Evolutionary conservation across 2,113 vertebrate species (phyloP), one percentile per base, ranked within the genome.

Genomic region (Indicator indicator): DNA sequence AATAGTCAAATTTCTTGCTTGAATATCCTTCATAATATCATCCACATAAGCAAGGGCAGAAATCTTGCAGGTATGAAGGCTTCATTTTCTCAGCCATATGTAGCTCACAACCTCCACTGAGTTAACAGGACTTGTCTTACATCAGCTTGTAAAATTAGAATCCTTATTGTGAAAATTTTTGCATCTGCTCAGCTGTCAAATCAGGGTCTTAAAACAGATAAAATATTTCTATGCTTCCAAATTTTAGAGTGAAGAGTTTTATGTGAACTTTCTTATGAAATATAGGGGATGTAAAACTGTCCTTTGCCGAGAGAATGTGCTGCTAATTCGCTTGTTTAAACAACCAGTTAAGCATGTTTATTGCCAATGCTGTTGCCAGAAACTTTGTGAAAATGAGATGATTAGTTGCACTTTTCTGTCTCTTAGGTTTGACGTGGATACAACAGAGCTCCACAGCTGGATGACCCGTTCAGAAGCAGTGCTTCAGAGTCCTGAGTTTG

Each of bases 361-460:
- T 9, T 86, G 17, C n/a, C 26, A 38, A 3, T 64, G 13, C 13
- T 60, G 7, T 63, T 88, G 46, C 55, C 36, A 65, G 26, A 74
- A 63, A 6, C 26, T 72, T 11, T 6, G 23, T 70, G 33, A 33
- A 24, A 91, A 52, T 23, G 21, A 70, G 88, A 92, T 32, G 59
- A 32, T 32, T 68, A 30, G 3, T 3, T 83, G 28, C 63, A 4
- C 86, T 86, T 92, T 72, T 94, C 24, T 89, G 63, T 93, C 23
- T 74, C 69, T 58, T 96, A 99, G 99, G 97, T 99, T 99, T 97
- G 99, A 99, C 86, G 98, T 98, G 4, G 99, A 99, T 89, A 99
- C 98, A 92, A 99, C 99, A 27, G 99, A 99, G 97, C 98, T 99
- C 60, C 99, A 99, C 95, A 99, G 99, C 89, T 99, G 99, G 98